Evolutionary conservation across 2,797 vertebrate genomes (phyloP).

Genomic region (Silurus lanzhouensis): DNA sequence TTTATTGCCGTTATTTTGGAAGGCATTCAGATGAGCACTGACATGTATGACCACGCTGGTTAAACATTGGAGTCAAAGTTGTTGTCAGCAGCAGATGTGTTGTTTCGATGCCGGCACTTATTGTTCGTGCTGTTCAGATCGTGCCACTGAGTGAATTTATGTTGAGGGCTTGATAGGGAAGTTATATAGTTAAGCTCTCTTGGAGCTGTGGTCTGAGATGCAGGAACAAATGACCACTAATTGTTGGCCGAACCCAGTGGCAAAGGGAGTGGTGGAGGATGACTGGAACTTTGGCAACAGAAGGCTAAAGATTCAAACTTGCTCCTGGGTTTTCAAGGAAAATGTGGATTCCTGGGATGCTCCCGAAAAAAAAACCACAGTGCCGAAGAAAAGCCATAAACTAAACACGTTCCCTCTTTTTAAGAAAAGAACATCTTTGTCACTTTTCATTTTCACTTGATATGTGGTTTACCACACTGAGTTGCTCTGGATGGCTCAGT

Average conservation of each 20-base stretch:
- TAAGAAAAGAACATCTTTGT: conserved; percentile 72
- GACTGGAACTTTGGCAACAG: conserved; percentile 49
- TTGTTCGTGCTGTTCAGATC: conserved; percentile 38
- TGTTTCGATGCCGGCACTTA: conserved; percentile 41
- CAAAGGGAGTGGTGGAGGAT: conserved; percentile 62
- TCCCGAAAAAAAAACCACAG: conserved; percentile 58
- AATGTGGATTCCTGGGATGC: conserved; percentile 65
- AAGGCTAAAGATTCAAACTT: conserved; percentile 39
- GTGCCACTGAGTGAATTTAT: conserved; percentile 51
- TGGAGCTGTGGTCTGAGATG: conserved; percentile 67
- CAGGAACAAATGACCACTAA: conserved; percentile 74
- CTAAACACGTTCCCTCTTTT: conserved; percentile 61
- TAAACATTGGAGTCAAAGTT: conserved; percentile 25
- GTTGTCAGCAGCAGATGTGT: conserved; percentile 35
- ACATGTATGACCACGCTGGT: conserved; percentile 1
- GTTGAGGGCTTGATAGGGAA: conserved; percentile 53
- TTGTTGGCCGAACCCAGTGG: conserved; percentile 76
- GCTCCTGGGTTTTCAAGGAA: conserved; percentile 59
- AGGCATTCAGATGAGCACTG: conserved; percentile 20
- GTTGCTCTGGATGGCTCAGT: conserved; percentile 69
- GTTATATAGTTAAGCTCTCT: conserved; percentile 59
- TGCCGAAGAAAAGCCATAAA: conserved; percentile 59
- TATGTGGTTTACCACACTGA: conserved; percentile 73
- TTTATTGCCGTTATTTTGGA: conserved; percentile 54
- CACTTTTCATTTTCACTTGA: conserved; percentile 74